Evolutionary conservation across 2,113 vertebrate genomes (phyloP).

Genomic region (Sapayoa aenigma): DNA sequence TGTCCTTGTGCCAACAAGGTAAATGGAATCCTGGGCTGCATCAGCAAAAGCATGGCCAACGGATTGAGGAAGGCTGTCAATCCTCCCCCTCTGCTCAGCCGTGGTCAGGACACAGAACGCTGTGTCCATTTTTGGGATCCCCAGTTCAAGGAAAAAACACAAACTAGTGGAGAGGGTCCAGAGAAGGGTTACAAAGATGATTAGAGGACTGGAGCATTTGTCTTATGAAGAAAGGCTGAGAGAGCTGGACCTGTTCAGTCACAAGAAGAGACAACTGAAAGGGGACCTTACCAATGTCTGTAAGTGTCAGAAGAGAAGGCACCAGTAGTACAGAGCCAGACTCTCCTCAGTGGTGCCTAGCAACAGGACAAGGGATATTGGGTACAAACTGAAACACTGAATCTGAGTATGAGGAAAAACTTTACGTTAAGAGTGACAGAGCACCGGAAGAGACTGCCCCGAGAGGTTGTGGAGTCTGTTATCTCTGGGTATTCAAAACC

Average conservation of each 20-base stretch:
- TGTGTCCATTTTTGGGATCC: not conserved
- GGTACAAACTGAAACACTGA: not conserved
- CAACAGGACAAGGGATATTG: not conserved
- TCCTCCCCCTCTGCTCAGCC: not conserved
- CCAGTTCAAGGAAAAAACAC: fast-evolving
- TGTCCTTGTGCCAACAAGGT: not conserved
- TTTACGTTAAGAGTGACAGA: not conserved
- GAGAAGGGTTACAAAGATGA: not conserved
- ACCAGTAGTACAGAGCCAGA: not conserved
- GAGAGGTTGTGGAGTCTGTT: not conserved
- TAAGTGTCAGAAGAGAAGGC: not conserved
- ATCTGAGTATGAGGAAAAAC: not conserved
- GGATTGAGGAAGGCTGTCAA: not conserved
- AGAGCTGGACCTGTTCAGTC: not conserved
- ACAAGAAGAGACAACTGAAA: not conserved
- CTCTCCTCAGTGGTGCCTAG: fast-evolving
- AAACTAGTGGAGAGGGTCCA: not conserved
- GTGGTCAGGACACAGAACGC: not conserved
- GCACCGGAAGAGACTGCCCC: not conserved
- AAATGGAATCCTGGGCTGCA: not conserved
- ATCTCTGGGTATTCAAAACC: not conserved
- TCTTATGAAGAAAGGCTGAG: not conserved
- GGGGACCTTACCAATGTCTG: too few species aligned
- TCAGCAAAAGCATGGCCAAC: not conserved
- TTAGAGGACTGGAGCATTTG: not conserved